A percentile compares a stretch with the other conserved stretches of the same genome.
phyloP scores from a whole-genome alignment of 37 sponge, comb jelly and placozoan species.

The Agelas oroides region DNA sequence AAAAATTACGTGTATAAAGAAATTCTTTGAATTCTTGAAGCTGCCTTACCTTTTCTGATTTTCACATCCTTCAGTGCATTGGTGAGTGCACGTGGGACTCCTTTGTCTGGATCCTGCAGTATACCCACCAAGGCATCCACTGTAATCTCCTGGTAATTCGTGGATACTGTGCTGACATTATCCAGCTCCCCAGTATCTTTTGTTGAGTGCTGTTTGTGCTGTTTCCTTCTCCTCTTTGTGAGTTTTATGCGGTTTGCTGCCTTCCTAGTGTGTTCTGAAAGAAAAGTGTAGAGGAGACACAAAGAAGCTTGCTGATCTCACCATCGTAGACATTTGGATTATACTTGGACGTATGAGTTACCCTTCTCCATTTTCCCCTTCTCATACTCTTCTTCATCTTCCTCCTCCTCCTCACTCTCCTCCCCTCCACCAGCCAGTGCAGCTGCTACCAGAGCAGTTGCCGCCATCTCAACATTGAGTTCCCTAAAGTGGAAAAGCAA shows the following conservation, averaged over 20 bases:
- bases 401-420: constrained; percentile 20
- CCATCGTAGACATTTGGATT: too few relatives aligned
- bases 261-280: background rate
- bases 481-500: constrained; percentile 15
- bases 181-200: background rate
- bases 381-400: constrained; percentile 32
- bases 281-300: too few relatives aligned
- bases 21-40: too few relatives aligned
- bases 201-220: too few relatives aligned
- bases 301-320: too few relatives aligned
- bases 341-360: too few relatives aligned
- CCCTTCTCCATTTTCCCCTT: too few relatives aligned
- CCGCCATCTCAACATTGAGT: constrained; percentile 50
- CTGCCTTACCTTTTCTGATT: constrained; percentile 42
- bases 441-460: constrained; percentile 76
- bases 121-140: constrained; percentile 62
- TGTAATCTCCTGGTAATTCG: constrained; percentile 15
- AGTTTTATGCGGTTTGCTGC: too few relatives aligned
- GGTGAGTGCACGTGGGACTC: constrained; percentile 52
- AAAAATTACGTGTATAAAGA: too few relatives aligned
- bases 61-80: constrained; percentile 41
- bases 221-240: too few relatives aligned
- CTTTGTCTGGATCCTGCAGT: constrained; percentile 81
- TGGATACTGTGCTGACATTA: background rate
- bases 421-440: constrained; percentile 40